Evolutionary conservation across 2,113 vertebrate genomes (phyloP), one percentile per base, ranked within the genome.

Genomic region (Loxodonta africana): DNA sequence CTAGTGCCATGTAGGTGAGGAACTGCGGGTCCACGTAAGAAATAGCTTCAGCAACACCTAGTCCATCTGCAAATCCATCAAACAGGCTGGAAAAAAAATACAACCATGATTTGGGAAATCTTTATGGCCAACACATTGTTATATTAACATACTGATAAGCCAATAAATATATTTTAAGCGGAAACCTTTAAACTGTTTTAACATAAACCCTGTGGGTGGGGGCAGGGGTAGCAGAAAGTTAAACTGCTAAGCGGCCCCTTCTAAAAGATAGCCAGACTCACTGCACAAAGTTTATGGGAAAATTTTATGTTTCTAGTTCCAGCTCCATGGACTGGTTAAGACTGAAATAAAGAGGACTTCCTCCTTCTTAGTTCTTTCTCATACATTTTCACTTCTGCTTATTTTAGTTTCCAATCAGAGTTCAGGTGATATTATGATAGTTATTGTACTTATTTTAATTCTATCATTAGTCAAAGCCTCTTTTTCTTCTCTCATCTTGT

Each of bases 11-110:
- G 80, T 98, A 98, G 2, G 99, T 98, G 18, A 99, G 96, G 97
- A 99, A 97, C n/a, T 99, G 99, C 91, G 98, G 98, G 85, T 98
- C 98, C 96, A 98, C 84, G 0, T 98, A 98, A 46, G 99, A 98
- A 98, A 99, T 98, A 0, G 98, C 98, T 98, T 99, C 99, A 76
- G 98, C 98, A 95, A 98, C 98, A 96, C 98, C 98, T 15, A 99
- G 96, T 73, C 98, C 98, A 77, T 99, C 99, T 2, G 98, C 98
- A 95, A 99, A 99, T 81, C 99, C 99, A 89, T 99, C 99, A 69
- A 98, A 97, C 2, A 98, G 37, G 74, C 99, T 99, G 96, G 33
- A 18, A 83, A 62, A 81, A 82, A 95, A 37, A 97, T 0, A 90
- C 0, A 9, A 48, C 4, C 37, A 46, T 90, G 44, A 93, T 30